These are phyloP conservation scores for Odontesthes bonariensis DNA, from an alignment of 2,113 vertebrate genomes.

Conservation along the genomic window DNA sequence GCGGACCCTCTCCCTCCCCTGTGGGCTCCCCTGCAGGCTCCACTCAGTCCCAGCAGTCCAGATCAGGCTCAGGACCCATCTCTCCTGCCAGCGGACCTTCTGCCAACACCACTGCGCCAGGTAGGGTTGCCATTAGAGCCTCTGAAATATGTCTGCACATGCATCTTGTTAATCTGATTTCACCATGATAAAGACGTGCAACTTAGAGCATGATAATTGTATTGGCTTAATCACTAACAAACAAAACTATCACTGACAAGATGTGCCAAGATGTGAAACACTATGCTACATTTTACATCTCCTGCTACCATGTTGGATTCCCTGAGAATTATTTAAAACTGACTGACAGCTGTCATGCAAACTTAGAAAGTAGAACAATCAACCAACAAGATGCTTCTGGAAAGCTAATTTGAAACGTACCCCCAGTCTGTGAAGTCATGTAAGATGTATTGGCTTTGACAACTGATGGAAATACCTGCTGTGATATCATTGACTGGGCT, in stretches of 20 bases:
- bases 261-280: constrained; percentile 34
- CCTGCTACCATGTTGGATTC: constrained; percentile 41
- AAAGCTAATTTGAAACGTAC: constrained; percentile 49
- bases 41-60: constrained; percentile 88
- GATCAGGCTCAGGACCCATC: constrained; percentile 90
- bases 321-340: constrained; percentile 58
- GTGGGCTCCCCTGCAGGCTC: constrained; percentile 94
- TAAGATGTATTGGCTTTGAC: constrained; percentile 25
- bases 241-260: constrained; percentile 34
- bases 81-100: constrained; percentile 88
- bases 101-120: constrained; percentile 78
- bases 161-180: constrained; percentile 24
- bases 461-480: constrained; percentile 14
- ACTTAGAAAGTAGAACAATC: constrained; percentile 56
- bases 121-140: constrained; percentile 73
- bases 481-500: constrained; percentile 32
- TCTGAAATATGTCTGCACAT: neutral
- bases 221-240: constrained; percentile 57
- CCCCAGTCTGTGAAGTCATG: constrained; percentile 27
- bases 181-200: constrained; percentile 28
- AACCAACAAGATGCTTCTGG: constrained; percentile 46
- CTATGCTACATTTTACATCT: constrained; percentile 20
- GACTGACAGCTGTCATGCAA: constrained; percentile 58
- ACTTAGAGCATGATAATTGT: constrained; percentile 30
- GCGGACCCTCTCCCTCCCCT: constrained; percentile 93